phyloP scores from a whole-genome alignment of 2,113 vertebrate species.

The Plectropomus leopardus region DNA sequence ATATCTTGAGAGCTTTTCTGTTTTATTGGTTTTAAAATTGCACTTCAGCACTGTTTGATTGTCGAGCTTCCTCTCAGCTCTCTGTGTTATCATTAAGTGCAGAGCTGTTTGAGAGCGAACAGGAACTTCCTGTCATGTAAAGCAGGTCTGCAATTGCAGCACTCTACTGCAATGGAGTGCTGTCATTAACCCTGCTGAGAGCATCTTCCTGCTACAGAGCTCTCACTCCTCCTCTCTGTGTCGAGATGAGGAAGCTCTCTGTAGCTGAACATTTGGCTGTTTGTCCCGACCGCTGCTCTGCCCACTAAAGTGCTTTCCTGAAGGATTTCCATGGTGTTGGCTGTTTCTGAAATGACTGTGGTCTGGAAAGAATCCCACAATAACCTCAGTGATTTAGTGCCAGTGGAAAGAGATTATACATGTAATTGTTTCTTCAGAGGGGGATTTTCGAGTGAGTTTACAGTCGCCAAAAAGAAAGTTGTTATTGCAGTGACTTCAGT shows the following conservation, averaged over 20 bases:
- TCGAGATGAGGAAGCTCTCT: slow-evolving; percentile 74
- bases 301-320: neutral
- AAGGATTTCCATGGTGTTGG: neutral
- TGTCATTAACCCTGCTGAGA: slow-evolving; percentile 98
- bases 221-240: slow-evolving; percentile 61
- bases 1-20: neutral
- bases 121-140: slow-evolving; percentile 46
- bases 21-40: neutral
- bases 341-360: neutral
- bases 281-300: neutral
- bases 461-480: neutral
- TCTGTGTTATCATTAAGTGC: neutral
- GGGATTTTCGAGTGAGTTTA: neutral
- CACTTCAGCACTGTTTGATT: neutral
- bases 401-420: neutral
- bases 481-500: neutral
- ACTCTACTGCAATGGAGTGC: slow-evolving; percentile 86
- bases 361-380: neutral
- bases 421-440: neutral
- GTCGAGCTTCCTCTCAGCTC: neutral
- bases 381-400: neutral
- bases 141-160: slow-evolving; percentile 99
- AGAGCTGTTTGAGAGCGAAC: neutral
- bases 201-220: slow-evolving; percentile 76
- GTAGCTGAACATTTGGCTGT: slow-evolving; percentile 80